Evolutionary conservation across 2,797 vertebrate genomes (phyloP), one percentile per base, ranked within the genome.

Genomic region (Eospalax fontanierii): DNA sequence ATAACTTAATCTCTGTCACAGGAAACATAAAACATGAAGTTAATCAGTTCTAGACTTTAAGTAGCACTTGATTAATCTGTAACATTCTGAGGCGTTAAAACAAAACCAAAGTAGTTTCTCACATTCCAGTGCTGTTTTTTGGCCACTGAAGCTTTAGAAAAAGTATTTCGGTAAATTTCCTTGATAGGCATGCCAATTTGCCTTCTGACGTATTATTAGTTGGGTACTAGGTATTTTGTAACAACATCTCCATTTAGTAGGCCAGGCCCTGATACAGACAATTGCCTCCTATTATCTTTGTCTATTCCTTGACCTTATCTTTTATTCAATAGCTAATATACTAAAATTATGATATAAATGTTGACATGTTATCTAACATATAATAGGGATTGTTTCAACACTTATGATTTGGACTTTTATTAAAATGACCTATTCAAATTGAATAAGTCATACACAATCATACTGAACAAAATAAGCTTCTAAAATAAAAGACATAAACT

Each of bases 41-140:
- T 99, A 99, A 99, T 98, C 97, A 98, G 93, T 98, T 98, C 97
- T 98, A 98, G 98, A 98, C 98, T 98, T 98, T 98, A 98, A 98
- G 98, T 97, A 97, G 96, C 97, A 97, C 97, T 96, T 97, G 98
- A 98, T 99, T 99, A 99, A 99, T 98, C 97, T 99, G 98, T 99
- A 98, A 98, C 98, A 98, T 97, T 97, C 93, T 97, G 97, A 98
- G 95, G 92, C 54, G 97, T 98, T 98, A 98, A 98, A 98, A 30
- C 96, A 98, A 98, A 97, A 97, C 96, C 97, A 98, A 98, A 98
- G 98, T 98, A 98, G 98, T 98, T 98, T 98, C 95, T 98, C 97
- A 98, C 98, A 98, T 98, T 98, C 98, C 98, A 97, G 79, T 87
- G 96, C 89, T 91, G 96, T 96, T 93, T 96, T 97, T 97, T 93